These are phyloP conservation scores for Microdon myrmicae DNA, from an alignment of 2,888 invertebrate genomes.

Conservation along the genomic window DNA sequence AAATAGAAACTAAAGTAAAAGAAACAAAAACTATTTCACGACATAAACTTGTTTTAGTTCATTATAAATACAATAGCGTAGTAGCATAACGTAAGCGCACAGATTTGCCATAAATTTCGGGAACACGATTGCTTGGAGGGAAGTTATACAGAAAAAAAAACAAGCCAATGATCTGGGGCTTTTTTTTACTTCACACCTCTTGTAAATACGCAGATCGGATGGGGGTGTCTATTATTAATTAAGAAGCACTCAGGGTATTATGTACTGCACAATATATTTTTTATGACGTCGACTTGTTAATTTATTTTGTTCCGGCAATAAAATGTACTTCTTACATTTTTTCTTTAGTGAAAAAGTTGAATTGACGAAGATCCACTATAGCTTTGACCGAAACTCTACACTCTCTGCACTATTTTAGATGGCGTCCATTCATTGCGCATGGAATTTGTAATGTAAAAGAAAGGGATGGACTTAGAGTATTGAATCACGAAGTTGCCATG, in stretches of 20 bases:
- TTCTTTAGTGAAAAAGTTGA: slow-evolving; percentile 43
- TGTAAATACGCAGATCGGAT: no score
- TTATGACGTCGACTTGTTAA: slow-evolving; percentile 4
- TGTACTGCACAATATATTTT: no score
- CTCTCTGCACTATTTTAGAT: slow-evolving; percentile 55
- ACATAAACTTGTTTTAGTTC: slow-evolving; percentile 44
- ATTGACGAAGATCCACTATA: slow-evolving; percentile 52
- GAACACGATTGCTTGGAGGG: slow-evolving; percentile 31
- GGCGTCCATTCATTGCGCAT: slow-evolving; percentile 58
- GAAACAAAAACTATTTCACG: slow-evolving; percentile 39
- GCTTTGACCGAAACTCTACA: slow-evolving; percentile 56
- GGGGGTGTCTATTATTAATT: no score
- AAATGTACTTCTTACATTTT: slow-evolving; percentile 33
- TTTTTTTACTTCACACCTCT: slow-evolving; percentile 25
- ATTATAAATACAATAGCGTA: slow-evolving; percentile 29
- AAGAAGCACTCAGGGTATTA: no score
- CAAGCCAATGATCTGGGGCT: slow-evolving; percentile 30
- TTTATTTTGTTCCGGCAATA: slow-evolving; percentile 21
- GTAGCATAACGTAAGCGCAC: slow-evolving; percentile 22
- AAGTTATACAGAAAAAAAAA: slow-evolving; percentile 35
- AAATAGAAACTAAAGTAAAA: slow-evolving; percentile 43
- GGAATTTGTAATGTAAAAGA: slow-evolving; percentile 42
- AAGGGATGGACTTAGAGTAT: slow-evolving; percentile 3
- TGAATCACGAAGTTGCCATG: slow-evolving; percentile 17
- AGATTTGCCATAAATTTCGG: slow-evolving; percentile 44